Evolutionary conservation across 2,797 vertebrate genomes (phyloP), one percentile per base, ranked within the genome.

Genomic region (Austrolebias charrua): DNA sequence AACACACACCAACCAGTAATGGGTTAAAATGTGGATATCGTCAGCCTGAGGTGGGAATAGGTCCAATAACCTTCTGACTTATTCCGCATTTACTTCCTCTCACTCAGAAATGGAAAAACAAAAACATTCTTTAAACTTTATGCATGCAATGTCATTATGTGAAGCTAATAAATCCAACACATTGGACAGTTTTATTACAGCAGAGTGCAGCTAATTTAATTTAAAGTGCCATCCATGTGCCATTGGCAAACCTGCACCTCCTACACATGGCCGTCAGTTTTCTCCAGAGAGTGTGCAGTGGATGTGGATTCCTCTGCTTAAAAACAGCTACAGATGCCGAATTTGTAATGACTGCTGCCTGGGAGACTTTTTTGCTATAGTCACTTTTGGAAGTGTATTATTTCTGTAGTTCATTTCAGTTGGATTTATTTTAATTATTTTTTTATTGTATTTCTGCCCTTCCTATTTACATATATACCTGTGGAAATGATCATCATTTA

Each of bases 161-260:
- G 15, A 16, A 66, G 56, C 14, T 14, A 60, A 84, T 86, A 82
- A 81, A 80, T 86, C 79, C 42, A 69, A 46, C 51, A 63, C 24
- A 29, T 15, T 56, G 55, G 83, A 80, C 79, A 73, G 60, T 24
- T 85, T 85, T 80, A 89, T 76, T 78, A 66, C 46, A 2, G 1
- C 71, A 73, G 56, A 46, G 44, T 73, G 71, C 44, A 28, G 73
- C 55, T 85, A 60, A 83, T 87, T 82, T 69, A 60, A 85, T 85
- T 83, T 71, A 76, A 78, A 60, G 46, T 47, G 60, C 57, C 63
- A 75, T 80, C 67, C 60, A 68, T 81, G 76, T 69, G 78, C 75
- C 69, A 3, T 38, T 57, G 54, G 73, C 55, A 50, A 79, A 64
- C 29, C 66, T 66, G 57, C 43, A 2, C 58, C 73, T 71, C 71